Base-by-base conservation (phyloP, 2,888 invertebrate species). In the Uloborus plumipes region DNA sequence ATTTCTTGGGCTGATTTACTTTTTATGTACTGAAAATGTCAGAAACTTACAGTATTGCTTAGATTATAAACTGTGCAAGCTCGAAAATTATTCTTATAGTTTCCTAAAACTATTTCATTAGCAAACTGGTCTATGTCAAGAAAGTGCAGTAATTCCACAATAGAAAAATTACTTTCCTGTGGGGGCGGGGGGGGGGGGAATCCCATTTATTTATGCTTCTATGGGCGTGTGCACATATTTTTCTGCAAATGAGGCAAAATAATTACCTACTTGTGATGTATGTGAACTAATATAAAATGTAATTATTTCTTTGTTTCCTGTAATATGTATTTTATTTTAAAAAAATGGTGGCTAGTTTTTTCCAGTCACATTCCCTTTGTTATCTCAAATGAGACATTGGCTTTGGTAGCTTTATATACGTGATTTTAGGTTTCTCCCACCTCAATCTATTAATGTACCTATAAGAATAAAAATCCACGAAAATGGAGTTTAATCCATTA, bases 311-410 rank as follows among this genome's bases (percentile, higher is more conserved):
- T 31, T 79, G 64, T 79, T 78, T 64, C 55, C 20, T 77, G 71
- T 72, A 79, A 79, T 66, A 78, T 15, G 64, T 78, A 72, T 71
- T 73, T 73, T 62, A 51, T 73, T 73, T 73, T 26, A 16, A 26
- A 53, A 53, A 66, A 69, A 69, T 69, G 51, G 26, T 66, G 71
- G 55, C 18, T 65, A 47, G 59, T 26, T 59, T 16, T 65, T 64
- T 55, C 51, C 55, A 67, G 53, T 51, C 47, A 53, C 55, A 22
- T 75, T 39, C 26, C 65, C 65, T 78, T 64, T 31, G 20, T 78
- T 51, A 59, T 62, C 50, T 58, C 11, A 58, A 59, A 64, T 22
- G 58, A 50, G 55, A 64, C 22, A 65, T 69, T 69, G 55, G 64
- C 71, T 71, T 59, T 71, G 64, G 31, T 65, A 55, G 71, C 71